A percentile compares a stretch with the other conserved stretches of the same genome.
Conservation (phyloP, 2,888 invertebrate genomes). For the Leptinotarsa haldemani region DNA sequence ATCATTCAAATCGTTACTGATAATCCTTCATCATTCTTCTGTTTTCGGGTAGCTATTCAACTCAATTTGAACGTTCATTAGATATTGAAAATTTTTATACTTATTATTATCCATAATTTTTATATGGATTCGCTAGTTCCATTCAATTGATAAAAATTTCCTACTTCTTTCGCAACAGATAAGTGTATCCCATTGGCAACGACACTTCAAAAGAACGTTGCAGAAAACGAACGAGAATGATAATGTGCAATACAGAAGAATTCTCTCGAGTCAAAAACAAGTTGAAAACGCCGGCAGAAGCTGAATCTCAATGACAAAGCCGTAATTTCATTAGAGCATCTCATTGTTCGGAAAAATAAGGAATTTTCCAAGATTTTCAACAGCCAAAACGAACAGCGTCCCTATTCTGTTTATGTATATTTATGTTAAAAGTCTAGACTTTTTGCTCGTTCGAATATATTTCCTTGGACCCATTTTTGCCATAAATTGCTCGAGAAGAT, state of each 20-base stretch:
- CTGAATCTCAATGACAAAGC: conserved; percentile 40
- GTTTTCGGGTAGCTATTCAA: no score
- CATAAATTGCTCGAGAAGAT: conserved; percentile 42
- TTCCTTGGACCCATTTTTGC: conserved; percentile 37
- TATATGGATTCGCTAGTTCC: no score
- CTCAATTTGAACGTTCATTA: no score
- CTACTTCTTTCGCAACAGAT: neutral
- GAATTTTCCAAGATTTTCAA: conserved; percentile 34
- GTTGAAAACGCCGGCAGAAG: conserved; percentile 28
- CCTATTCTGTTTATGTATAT: conserved; percentile 35
- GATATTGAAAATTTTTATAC: no score
- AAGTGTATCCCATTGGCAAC: conserved; percentile 2
- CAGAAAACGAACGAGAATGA: conserved; percentile 21
- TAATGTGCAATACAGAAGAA: conserved; percentile 31
- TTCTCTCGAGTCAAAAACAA: conserved; percentile 28
- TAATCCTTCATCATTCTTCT: no score
- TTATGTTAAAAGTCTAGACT: conserved; percentile 38
- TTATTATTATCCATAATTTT: no score
- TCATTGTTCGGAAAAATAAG: conserved; percentile 34
- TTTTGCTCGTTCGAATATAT: conserved; percentile 33
- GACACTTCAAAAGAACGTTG: neutral
- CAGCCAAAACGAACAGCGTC: conserved; percentile 24
- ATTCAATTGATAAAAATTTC: neutral
- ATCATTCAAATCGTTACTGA: no score
- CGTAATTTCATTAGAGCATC: conserved; percentile 36